Conservation (phyloP, 2,797 vertebrate species). For the Hydrolagus colliei region DNA sequence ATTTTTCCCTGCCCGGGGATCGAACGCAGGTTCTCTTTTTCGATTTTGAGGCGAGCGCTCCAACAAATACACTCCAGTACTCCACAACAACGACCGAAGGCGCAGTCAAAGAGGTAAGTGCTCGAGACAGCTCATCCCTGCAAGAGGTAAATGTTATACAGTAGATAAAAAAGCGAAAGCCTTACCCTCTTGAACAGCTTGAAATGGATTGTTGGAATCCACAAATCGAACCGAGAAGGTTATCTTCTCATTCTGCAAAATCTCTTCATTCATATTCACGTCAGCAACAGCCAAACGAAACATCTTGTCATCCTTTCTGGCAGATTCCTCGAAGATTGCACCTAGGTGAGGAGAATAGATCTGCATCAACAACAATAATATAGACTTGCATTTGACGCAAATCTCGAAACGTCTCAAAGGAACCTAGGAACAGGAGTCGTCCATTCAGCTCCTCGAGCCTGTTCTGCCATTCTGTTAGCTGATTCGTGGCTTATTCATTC, state of each 20-base stretch:
- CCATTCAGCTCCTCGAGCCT: too few relatives aligned
- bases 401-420: too few relatives aligned
- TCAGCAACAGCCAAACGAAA: constrained; percentile 27
- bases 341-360: constrained; percentile 1
- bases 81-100: too few relatives aligned
- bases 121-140: too few relatives aligned
- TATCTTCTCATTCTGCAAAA: constrained; percentile 28
- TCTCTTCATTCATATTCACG: constrained; percentile 30
- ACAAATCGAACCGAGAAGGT: constrained; percentile 28
- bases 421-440: too few relatives aligned
- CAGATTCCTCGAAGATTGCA: constrained; percentile 27
- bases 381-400: neutral
- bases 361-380: neutral
- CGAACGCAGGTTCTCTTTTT: too few relatives aligned
- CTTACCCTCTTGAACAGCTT: constrained; percentile 29
- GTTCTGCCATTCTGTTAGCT: too few relatives aligned
- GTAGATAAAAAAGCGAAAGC: neutral
- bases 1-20: too few relatives aligned
- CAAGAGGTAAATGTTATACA: neutral
- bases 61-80: too few relatives aligned
- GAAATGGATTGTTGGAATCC: constrained; percentile 29
- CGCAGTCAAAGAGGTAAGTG: too few relatives aligned
- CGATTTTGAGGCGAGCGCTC: too few relatives aligned
- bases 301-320: constrained; percentile 30
- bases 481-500: too few relatives aligned